Evolutionary conservation across 2,888 invertebrate genomes (phyloP), one percentile per base, ranked within the genome.

Genomic region (Osedax fenrisi): DNA sequence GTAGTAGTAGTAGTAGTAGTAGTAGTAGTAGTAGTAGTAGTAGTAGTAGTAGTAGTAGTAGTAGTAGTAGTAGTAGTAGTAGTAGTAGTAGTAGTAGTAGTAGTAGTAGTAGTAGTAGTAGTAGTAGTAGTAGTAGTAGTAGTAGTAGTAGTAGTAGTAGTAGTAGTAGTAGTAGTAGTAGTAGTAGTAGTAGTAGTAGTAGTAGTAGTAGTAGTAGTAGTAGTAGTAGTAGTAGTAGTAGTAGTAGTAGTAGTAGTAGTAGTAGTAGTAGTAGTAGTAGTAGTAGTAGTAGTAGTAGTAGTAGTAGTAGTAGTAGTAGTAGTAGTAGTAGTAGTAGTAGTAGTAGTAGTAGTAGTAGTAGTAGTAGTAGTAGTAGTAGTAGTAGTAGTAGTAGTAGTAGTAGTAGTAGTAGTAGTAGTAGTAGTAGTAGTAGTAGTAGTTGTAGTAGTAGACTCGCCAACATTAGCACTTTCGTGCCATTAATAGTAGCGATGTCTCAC

Each of bases 1-100:
- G 64, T 64, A 1, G 64, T 64, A 1, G 64, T 64, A 64, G 64
- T 64, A 64, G 64, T 64, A 64, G 64, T 64, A 64, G 64, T 64
- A 64, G 64, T 64, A 64, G 64, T 64, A 64, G 64, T 64, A 64
- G 64, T 64, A 64, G 64, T 64, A 64, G 64, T 64, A 64, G 64
- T 64, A 64, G 64, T 64, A 64, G 64, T 64, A 64, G 64, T 64
- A 64, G 64, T 64, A 64, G 1, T 64, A 64, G 64, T 64, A 1
- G 64, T 64, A 64, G 64, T 64, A 64, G 64, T 64, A 64, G 64
- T 64, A 64, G 64, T 64, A 64, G 64, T 64, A 64, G 64, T 64
- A 64, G 64, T 64, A 64, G 1, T 64, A 64, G 64, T 64, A 1
- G 64, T 64, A 64, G 64, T 64, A 1, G 64, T 64, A 64, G 64